Conservation (phyloP, 1,140 invertebrate species). For the Drosophila seguyi region DNA sequence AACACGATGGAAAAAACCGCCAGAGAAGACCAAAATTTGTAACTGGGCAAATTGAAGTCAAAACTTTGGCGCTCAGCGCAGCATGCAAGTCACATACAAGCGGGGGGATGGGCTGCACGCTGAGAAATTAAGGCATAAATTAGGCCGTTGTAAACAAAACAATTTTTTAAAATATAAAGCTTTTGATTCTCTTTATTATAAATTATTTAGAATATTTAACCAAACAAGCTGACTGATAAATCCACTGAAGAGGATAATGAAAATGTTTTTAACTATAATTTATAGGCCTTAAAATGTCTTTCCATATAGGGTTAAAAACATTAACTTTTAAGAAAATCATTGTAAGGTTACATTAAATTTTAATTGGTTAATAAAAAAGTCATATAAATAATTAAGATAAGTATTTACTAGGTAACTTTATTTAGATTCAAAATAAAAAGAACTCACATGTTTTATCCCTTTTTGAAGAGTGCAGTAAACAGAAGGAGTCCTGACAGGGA, state of each 20-base stretch:
- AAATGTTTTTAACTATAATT: too few relatives aligned
- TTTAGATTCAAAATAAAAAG: not conserved
- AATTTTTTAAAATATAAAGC: too few relatives aligned
- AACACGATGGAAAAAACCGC: slow-evolving; percentile 20
- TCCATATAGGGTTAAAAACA: too few relatives aligned
- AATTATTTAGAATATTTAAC: not conserved
- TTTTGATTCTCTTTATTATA: not conserved
- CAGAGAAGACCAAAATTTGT: slow-evolving; percentile 61
- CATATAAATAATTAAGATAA: not conserved
- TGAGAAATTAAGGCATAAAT: not conserved
- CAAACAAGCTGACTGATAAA: too few relatives aligned
- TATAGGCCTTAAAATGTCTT: too few relatives aligned
- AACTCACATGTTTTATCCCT: too few relatives aligned
- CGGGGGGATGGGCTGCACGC: slow-evolving; percentile 4
- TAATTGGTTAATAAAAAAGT: not conserved
- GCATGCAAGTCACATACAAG: slow-evolving; percentile 77
- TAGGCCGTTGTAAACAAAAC: not conserved
- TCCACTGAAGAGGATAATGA: too few relatives aligned
- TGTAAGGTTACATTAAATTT: not conserved
- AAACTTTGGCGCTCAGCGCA: slow-evolving; percentile 70
- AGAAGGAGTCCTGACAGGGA: slow-evolving; percentile 2
- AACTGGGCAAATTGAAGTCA: slow-evolving; percentile 77
- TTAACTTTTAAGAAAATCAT: rapidly evolving
- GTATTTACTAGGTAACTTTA: not conserved
- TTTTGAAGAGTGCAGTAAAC: not conserved